Percentiles rank a stretch among this genome's conserved stretches.
phyloP scores from a whole-genome alignment of 1,140 invertebrate genomes.

The Mesaphorura yosii region DNA sequence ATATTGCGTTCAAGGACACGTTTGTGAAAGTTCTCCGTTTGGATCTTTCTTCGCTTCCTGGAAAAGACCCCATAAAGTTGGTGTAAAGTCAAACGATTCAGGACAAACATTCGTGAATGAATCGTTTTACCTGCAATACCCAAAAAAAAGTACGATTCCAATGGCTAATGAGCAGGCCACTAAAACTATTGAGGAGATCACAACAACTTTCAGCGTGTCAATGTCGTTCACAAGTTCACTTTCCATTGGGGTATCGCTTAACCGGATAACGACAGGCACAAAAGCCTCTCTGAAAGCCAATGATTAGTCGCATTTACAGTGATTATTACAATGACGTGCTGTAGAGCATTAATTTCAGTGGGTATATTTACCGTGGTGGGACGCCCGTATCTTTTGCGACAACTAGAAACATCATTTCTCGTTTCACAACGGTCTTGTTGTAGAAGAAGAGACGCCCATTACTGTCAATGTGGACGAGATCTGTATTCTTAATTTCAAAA shows the following conservation, averaged over 20 bases:
- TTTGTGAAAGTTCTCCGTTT: conserved; percentile 31
- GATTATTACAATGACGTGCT: too few species aligned
- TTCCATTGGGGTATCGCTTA: conserved; percentile 19
- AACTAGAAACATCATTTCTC: conserved; percentile 32
- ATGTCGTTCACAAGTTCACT: conserved; percentile 15
- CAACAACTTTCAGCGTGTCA: conserved; percentile 25
- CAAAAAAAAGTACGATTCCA: conserved; percentile 29
- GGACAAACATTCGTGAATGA: not conserved
- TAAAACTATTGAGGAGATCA: conserved; percentile 23
- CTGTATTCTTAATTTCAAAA: conserved; percentile 39
- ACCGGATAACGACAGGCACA: conserved; percentile 28
- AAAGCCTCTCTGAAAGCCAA: conserved; percentile 18
- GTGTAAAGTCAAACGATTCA: not conserved
- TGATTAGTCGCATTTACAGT: not conserved
- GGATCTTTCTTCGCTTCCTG: conserved; percentile 30
- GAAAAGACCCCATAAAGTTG: not conserved
- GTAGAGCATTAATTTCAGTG: not conserved
- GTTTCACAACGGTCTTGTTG: conserved; percentile 26
- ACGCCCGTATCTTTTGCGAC: conserved; percentile 30
- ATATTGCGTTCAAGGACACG: conserved; percentile 30
- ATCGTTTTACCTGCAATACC: conserved; percentile 24
- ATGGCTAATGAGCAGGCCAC: conserved; percentile 21
- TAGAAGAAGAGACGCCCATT: conserved; percentile 23
- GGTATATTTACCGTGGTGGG: too few species aligned
- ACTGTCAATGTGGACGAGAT: conserved; percentile 24